A percentile compares a stretch with the other conserved stretches of the same genome.
Evolutionary conservation across 2,888 invertebrate genomes (phyloP).

Genomic region (Oxytorus armatus): DNA sequence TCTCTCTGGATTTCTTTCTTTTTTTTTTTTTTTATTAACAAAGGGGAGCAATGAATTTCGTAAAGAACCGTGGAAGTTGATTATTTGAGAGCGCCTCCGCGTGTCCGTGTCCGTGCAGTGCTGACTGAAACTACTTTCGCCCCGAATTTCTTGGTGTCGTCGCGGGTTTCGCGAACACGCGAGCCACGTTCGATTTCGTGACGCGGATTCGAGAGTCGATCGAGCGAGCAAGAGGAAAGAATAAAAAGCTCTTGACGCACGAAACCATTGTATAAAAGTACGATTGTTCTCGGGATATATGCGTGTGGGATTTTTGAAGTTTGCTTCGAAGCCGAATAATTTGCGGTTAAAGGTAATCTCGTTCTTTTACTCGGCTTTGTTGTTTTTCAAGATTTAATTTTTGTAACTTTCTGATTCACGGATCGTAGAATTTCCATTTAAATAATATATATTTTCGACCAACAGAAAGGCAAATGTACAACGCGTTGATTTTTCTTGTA

Average conservation of each 20-base stretch:
- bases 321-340: no score
- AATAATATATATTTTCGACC: no score
- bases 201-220: constrained; percentile 27
- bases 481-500: no score
- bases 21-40: constrained; percentile 24
- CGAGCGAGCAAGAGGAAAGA: not conserved
- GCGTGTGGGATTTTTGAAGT: no score
- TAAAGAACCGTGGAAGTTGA: constrained; percentile 20
- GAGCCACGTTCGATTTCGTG: constrained; percentile 48
- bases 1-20: not conserved
- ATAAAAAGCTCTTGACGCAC: not conserved
- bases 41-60: constrained; percentile 41
- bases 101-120: constrained; percentile 21
- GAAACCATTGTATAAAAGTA: not conserved
- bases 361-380: no score
- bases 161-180: constrained; percentile 26
- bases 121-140: constrained; percentile 57
- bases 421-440: no score
- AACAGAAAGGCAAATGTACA: no score
- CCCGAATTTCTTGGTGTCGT: constrained; percentile 12
- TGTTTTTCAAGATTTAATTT: no score
- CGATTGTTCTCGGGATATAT: no score
- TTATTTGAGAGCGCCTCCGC: constrained; percentile 12
- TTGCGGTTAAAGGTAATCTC: no score
- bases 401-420: no score